Base-by-base conservation (phyloP, 2,113 vertebrate species). In the Jaculus jaculus region DNA sequence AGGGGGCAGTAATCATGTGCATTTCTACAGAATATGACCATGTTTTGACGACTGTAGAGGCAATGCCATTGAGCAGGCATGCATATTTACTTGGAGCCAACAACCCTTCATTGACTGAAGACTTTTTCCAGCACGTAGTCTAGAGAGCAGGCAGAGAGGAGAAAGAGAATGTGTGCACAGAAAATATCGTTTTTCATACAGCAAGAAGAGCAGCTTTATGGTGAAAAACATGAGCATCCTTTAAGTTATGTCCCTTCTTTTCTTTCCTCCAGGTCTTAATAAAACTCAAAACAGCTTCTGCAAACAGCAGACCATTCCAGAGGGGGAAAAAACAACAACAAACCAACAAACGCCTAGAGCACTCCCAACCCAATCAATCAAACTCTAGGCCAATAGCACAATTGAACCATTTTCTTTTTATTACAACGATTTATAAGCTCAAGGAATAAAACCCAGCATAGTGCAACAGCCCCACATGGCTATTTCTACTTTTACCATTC, bases 251-350 rank as follows among this genome's bases (percentile, higher is more conserved):
- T 7, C 3, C 24, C 5, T 61, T 34, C 78, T 84, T 89, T 54
- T 87, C 42, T 96, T 95, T 83, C 86, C 80, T 95, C 37, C 4
- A 90, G 84, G 79, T 86, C 86, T 92, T 96, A 96, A 92, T 96
- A 95, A 94, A 96, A 77, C 23, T 51, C 81, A 15, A 91, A 93
- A 89, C 69, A 88, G 30, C n/a, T 77, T 91, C 84, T 84, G 89
- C 68, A 89, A 95, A 92, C 5, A 80, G 10, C 61, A 87, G 63
- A 74, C 82, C 24, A 65, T 95, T 93, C 16, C 32, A 69, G 65
- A 24, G 42, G 42, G 42, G 42, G 42, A 5, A 21, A 13, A 60
- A 65, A n/a, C n/a, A n/a, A n/a, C n/a, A n/a, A n/a, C n/a, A n/a
- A n/a, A n/a, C n/a, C 88, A 87, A n/a, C 28, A 93, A 42, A 86